Base-by-base conservation (phyloP, 2,888 invertebrate species). In the Lucinisca nassula region DNA sequence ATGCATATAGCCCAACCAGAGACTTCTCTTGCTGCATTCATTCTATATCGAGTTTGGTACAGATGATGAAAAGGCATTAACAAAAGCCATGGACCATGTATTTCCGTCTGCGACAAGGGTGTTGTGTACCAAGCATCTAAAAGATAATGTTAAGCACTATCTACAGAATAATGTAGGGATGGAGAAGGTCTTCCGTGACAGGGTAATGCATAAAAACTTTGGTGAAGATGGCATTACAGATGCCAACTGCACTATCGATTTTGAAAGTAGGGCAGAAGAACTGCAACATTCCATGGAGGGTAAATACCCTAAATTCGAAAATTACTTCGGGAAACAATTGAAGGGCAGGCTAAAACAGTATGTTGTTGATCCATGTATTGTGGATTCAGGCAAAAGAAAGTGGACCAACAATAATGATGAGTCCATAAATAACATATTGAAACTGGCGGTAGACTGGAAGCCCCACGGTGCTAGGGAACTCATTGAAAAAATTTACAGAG, bases 381-480 rank as follows among this genome's bases (percentile, higher is more conserved):
- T 12, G 55, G 30, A 37, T 12, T 1, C 17, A 49, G 27, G 12
- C 0, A 82, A 70, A 49, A 58, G 70, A 21, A 32, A 67, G 10
- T 80, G 83, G 83, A 87, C 86, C n/a, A 87, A 87, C 51, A 86
- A 86, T 38, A 76, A 74, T 27, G 67, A 70, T 2, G 86, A 82
- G 40, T 85, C 81, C 0, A 81, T 85, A 1, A 85, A 82, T 32
- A 82, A 82, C 51, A 82, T 85, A 8, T 49, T 85, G 30, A 85
- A 82, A 79, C 2, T 82, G 21, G 40, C 86, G 8, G 24, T 58
- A 27, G 72, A 76, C 79, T 86, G 86, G 86, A 86, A 79, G 70
- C 82, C 82, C 4, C 61, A 79, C 37, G 51, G 37, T 14, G 61
- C 51, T 1, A 35, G 27, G 17, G 87, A 87, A 4, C 35, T 84